Base-by-base conservation (phyloP, 2,888 invertebrate species). In the Deroplatys truncata region DNA sequence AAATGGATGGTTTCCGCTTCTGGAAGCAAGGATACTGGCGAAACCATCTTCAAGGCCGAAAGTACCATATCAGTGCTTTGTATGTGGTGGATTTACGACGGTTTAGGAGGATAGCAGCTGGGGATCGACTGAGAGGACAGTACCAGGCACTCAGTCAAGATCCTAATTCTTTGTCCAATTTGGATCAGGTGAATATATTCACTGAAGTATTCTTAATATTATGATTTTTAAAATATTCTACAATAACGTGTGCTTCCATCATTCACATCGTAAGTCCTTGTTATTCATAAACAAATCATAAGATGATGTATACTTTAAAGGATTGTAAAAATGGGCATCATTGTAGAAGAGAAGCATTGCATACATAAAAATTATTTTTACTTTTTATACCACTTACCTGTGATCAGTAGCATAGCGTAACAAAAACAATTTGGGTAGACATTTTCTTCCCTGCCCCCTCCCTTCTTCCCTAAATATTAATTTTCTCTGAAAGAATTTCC, bases 11-110 rank as follows among this genome's bases (percentile, higher is more conserved):
- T 10, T 99, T 99, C 93, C 96, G 97, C 91, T 99, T 99, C 94
- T 99, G 99, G 99, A 99, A 98, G 93, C 97, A 97, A 92, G 99
- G 99, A n/a, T 99, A 99, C 94, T 99, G 99, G 99, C 96, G 97
- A 90, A 99, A 98, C 93, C 99, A 99, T 95, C 94, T 99, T 91
- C 99, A 97, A 93, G 98, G 98, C 0, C 95, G 99, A 91, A 96
- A 96, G 92, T 99, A 99, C 94, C 98, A 98, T 93, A 98, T 98
- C 94, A 98, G 98, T 92, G 99, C 99, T 8, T 94, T 99, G 91
- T 99, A 99, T 94, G 99, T 99, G 82, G 99, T 99, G 28, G 99
- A 99, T 94, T 94, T 99, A 92, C 98, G 98, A 93, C 95, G 98
- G 91, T 99, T 99, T 95, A 96, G 99, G 4, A 96, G 98, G 92